A percentile compares a stretch with the other conserved stretches of the same genome.
Evolutionary conservation across 1,140 invertebrate genomes (phyloP).

Genomic region (Gryllus bimaculatus): DNA sequence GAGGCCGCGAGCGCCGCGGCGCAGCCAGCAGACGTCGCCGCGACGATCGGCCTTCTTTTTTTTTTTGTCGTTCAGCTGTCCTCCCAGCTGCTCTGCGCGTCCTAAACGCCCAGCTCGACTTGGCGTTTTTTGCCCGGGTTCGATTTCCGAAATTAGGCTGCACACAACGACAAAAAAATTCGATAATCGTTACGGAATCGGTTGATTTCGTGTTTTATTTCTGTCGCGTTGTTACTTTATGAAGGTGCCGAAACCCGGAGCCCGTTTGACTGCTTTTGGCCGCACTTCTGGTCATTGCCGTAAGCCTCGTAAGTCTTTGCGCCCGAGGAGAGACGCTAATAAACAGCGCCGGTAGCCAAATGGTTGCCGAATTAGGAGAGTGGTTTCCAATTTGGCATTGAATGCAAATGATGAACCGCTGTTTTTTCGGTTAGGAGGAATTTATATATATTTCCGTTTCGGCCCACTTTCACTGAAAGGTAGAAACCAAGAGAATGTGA

Average conservation of each 20-base stretch:
- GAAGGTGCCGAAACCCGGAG: neutral
- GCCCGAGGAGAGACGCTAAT: too few relatives aligned
- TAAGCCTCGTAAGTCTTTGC: too few relatives aligned
- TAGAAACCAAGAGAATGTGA: too few relatives aligned
- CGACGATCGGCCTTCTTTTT: neutral
- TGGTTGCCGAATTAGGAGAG: too few relatives aligned
- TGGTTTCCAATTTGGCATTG: too few relatives aligned
- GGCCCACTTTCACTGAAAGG: too few relatives aligned
- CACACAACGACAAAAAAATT: neutral
- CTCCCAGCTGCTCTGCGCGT: neutral
- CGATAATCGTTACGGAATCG: neutral
- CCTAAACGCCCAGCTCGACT: neutral
- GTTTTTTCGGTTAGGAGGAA: too few relatives aligned
- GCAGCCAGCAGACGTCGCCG: neutral
- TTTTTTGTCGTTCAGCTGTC: neutral
- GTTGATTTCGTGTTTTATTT: neutral
- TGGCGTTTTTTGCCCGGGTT: neutral
- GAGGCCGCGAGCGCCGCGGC: neutral
- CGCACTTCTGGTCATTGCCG: neutral
- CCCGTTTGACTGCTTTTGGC: neutral
- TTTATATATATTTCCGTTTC: too few relatives aligned
- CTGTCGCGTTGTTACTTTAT: neutral
- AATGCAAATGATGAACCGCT: too few relatives aligned
- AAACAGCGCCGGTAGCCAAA: too few relatives aligned
- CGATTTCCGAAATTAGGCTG: neutral